These are phyloP conservation scores for Oligia strigilis DNA, from an alignment of 2,888 invertebrate genomes.

Conservation along the genomic window DNA sequence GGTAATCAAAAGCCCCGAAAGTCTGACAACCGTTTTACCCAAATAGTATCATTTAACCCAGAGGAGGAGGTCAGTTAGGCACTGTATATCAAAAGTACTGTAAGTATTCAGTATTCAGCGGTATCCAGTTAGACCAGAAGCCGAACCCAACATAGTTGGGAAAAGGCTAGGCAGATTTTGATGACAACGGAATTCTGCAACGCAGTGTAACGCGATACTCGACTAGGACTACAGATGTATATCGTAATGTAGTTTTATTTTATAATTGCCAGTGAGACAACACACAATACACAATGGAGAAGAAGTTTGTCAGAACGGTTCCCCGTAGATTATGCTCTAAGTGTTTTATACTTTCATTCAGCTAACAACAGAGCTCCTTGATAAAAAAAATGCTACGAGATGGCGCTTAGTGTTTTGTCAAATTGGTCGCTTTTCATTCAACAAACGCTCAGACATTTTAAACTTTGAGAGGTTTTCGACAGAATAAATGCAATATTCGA, in stretches of 20 bases:
- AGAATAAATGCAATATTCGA: neutral
- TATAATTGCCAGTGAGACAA: neutral
- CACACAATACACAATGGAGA: neutral
- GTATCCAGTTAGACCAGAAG: neutral
- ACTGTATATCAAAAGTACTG: neutral
- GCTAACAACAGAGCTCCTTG: neutral
- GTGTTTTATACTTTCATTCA: neutral
- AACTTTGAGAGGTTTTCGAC: neutral
- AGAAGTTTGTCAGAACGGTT: neutral
- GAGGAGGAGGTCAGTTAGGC: neutral
- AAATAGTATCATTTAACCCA: neutral
- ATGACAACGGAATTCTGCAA: neutral
- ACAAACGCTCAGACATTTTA: neutral
- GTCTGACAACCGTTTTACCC: neutral
- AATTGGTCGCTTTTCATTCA: neutral
- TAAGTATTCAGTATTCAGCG: neutral
- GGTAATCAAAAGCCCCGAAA: neutral
- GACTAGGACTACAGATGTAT: neutral
- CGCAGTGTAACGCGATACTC: neutral
- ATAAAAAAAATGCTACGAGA: neutral
- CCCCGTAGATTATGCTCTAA: neutral
- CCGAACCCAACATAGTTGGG: neutral
- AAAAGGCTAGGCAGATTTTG: neutral
- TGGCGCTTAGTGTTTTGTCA: neutral
- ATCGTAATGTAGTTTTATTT: neutral